Base-by-base conservation (phyloP, 2,888 invertebrate genomes). In the Antheraea yamamai region DNA sequence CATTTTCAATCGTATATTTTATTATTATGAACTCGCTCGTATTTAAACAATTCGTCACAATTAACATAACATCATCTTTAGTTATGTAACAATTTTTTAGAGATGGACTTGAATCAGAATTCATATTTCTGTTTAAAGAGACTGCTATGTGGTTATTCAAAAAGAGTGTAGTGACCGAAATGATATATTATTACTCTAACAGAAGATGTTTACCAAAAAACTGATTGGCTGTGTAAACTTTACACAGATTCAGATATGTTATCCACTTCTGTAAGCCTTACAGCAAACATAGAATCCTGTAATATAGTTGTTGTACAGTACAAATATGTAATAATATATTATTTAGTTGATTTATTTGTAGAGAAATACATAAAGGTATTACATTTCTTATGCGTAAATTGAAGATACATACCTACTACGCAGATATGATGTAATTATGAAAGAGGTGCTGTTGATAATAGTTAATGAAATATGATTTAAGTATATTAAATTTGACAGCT, bases 61-160 rank as follows among this genome's bases (percentile, higher is more conserved):
- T 90, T 30, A 78, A 76, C 79, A 86, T 84, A 0, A 93, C 80
- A 75, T 90, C 87, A 78, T 90, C 84, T 79, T 86, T 81, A 16
- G 87, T 85, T 76, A 93, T 79, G 73, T 83, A 79, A 68, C 74
- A 73, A 20, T 61, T 72, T 72, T 0, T 70, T 39, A n/a, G 39
- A 39, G 55, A n/a, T 73, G 26, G 14, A 23, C 23, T 16, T 35
- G 61, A 73, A 55, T 10, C 39, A 73, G 61, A 30, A 30, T 73
- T 55, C 73, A 73, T 61, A 58, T 55, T 39, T 39, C 14, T n/a
- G 4, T 30, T 66, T 26, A 12, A 64, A 14, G 64, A 39, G 12
- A 39, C 39, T 39, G n/a, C 10, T 39, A 39, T 20, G 20, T 39
- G 14, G 70, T 70, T 39, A 70, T 20, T 10, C 0, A 70, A 39